These are phyloP conservation scores for Pampusana beccarii DNA, from an alignment of 2,113 vertebrate genomes.

Conservation along the genomic window DNA sequence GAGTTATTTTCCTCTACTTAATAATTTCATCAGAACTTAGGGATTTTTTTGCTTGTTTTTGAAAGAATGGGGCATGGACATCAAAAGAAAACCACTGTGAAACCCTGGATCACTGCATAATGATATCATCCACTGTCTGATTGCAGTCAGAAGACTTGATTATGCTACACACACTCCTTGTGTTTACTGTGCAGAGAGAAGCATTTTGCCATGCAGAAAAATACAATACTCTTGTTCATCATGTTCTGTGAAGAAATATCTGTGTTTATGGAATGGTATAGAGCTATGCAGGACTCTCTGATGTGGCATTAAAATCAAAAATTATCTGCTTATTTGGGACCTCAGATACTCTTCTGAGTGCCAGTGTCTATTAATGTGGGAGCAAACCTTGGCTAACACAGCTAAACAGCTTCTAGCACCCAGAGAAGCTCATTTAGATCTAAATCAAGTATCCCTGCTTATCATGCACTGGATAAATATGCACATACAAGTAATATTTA, in stretches of 20 bases:
- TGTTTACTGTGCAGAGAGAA: not conserved
- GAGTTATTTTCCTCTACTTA: not conserved
- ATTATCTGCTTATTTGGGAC: not conserved
- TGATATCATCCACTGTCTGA: not conserved
- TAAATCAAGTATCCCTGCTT: not conserved
- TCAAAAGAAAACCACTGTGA: not conserved
- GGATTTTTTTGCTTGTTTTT: not conserved
- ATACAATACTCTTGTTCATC: not conserved
- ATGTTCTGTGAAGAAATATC: not conserved
- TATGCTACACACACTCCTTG: not conserved
- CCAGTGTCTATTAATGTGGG: fast-evolving
- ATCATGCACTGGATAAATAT: not conserved
- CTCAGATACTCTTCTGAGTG: not conserved
- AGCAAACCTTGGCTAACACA: not conserved
- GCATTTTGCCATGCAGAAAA: not conserved
- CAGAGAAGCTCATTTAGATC: not conserved
- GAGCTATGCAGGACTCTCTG: not conserved
- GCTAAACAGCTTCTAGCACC: not conserved
- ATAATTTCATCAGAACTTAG: not conserved
- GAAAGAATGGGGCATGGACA: not conserved
- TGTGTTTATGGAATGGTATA: too few relatives aligned
- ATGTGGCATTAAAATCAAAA: not conserved
- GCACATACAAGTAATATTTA: not conserved
- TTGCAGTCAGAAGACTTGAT: not conserved
- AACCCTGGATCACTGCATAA: not conserved